Percentiles rank a stretch among this genome's conserved stretches.
phyloP scores from a whole-genome alignment of 2,888 invertebrate genomes.

The Acronicta leporina region DNA sequence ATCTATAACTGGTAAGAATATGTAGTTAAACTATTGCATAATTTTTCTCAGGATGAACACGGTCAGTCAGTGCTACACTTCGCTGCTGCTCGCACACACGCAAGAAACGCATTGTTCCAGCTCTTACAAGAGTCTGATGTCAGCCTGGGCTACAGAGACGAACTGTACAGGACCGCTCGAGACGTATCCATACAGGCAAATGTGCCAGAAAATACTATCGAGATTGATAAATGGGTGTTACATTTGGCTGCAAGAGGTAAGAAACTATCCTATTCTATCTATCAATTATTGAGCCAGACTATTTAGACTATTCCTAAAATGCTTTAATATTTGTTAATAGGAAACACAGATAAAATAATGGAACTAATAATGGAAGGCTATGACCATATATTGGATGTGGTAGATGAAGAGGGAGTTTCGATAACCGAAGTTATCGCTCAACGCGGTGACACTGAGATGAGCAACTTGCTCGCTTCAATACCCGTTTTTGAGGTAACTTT shows the following conservation, averaged over 20 bases:
- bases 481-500: conserved; percentile 92
- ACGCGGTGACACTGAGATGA: conserved; percentile 91
- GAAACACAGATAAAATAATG: conserved; percentile 82
- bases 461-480: conserved; percentile 92
- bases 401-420: conserved; percentile 91
- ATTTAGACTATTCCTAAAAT: background rate
- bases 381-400: conserved; percentile 94
- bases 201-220: conserved; percentile 93
- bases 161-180: conserved; percentile 95
- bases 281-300: no score
- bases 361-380: conserved; percentile 94
- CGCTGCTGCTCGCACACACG: conserved; percentile 94
- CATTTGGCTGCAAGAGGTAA: conserved; percentile 93
- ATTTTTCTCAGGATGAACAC: conserved; percentile 92
- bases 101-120: conserved; percentile 94
- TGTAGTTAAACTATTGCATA: no score
- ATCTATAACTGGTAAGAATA: no score
- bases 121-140: conserved; percentile 94
- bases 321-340: conserved; percentile 63
- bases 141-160: conserved; percentile 95
- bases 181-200: conserved; percentile 95
- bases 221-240: conserved; percentile 94
- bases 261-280: no score
- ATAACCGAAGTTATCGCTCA: conserved; percentile 92
- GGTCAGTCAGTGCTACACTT: conserved; percentile 97